Percentiles rank a stretch among this genome's conserved stretches.
Evolutionary conservation across 2,797 vertebrate species (phyloP).

Genomic region (Pipistrellus pygmaeus): DNA sequence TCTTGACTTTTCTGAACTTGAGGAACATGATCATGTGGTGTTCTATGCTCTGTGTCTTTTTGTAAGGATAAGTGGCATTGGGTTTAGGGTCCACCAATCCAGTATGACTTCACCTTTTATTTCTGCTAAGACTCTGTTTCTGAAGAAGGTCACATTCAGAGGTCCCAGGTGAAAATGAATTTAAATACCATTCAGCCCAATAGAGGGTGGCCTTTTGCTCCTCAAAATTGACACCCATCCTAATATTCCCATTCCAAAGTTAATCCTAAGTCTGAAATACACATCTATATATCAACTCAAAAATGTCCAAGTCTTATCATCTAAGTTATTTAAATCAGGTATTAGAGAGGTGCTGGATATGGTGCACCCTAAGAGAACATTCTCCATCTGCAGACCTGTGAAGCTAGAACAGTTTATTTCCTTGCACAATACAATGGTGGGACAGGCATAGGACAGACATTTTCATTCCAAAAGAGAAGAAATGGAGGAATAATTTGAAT

Average conservation of each 20-base stretch:
- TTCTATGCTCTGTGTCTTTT: not conserved
- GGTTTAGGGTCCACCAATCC: not conserved
- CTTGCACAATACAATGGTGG: not conserved
- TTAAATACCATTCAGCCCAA: not conserved
- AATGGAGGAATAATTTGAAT: not conserved
- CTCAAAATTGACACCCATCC: not conserved
- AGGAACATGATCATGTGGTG: not conserved
- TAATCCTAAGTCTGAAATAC: not conserved
- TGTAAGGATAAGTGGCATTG: not conserved
- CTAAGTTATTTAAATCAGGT: not conserved
- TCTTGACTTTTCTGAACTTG: not conserved
- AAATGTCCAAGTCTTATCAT: not conserved
- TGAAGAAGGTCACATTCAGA: not conserved
- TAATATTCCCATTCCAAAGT: not conserved
- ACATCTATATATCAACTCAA: not conserved
- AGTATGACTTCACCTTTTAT: not conserved
- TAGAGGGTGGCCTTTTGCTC: rapidly evolving
- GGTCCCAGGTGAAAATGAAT: not conserved
- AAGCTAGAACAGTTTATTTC: not conserved
- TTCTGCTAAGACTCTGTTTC: not conserved
- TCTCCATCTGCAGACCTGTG: not conserved
- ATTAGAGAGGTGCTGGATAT: not conserved
- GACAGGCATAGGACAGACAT: not conserved
- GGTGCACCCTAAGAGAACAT: not conserved
- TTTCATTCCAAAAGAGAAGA: not conserved